A percentile compares a stretch with the other conserved stretches of the same genome.
Evolutionary conservation across 2,113 vertebrate genomes (phyloP).

Genomic region (Leuciscus idus): DNA sequence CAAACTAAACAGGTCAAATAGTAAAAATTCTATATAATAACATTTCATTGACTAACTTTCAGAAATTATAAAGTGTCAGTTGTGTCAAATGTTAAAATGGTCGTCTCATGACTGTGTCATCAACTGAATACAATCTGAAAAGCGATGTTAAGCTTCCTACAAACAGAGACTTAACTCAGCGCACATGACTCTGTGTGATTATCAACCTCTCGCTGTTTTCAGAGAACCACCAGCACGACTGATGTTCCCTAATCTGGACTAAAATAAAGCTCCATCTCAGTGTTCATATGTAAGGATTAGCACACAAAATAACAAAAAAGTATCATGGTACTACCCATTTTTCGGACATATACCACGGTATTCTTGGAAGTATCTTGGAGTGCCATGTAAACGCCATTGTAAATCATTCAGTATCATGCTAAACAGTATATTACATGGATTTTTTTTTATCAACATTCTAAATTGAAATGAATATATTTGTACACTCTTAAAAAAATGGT

Average conservation of each 20-base stretch:
- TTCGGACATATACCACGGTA: neutral
- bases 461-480: too few relatives aligned
- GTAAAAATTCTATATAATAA: neutral
- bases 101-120: neutral
- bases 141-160: neutral
- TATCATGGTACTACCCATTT: neutral
- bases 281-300: slow-evolving; percentile 22
- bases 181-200: slow-evolving; percentile 24
- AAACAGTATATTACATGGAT: neutral
- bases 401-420: neutral
- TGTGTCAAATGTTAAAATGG: neutral
- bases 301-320: neutral
- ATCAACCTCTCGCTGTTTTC: slow-evolving; percentile 13
- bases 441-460: too few relatives aligned
- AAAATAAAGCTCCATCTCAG: slow-evolving; percentile 3
- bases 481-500: too few relatives aligned
- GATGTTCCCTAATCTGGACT: slow-evolving; percentile 23
- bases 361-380: neutral
- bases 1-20: neutral
- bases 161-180: neutral
- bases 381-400: neutral
- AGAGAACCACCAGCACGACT: neutral
- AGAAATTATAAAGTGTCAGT: neutral
- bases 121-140: neutral
- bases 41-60: neutral